Conservation (phyloP, 1,140 invertebrate species). For the Cydia splendana region DNA sequence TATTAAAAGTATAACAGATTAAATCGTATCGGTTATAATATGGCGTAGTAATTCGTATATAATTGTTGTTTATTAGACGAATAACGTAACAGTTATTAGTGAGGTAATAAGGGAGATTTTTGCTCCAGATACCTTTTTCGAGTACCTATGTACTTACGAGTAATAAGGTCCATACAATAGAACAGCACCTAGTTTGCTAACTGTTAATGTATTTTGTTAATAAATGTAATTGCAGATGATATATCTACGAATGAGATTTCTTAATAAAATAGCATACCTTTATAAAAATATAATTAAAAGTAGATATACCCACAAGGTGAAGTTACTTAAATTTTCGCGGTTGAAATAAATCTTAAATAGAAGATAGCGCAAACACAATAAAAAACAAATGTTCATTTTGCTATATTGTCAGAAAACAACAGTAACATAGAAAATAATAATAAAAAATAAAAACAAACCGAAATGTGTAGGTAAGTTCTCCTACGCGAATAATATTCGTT, state of each 20-base stretch:
- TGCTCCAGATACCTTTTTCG: constrained; percentile 39
- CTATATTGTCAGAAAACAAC: too few species aligned
- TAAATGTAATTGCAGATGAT: neutral
- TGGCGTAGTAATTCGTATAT: constrained; percentile 13
- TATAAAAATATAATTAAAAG: too few species aligned
- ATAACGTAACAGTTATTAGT: constrained; percentile 37
- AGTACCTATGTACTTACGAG: neutral
- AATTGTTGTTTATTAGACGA: constrained; percentile 33
- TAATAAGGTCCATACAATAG: constrained; percentile 29
- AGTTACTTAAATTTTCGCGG: too few species aligned
- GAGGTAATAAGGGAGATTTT: constrained; percentile 44
- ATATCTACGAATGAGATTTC: neutral
- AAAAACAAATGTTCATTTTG: too few species aligned
- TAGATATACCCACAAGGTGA: too few species aligned
- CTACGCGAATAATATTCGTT: too few species aligned
- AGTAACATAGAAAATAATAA: too few species aligned
- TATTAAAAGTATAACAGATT: constrained; percentile 1
- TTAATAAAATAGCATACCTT: neutral
- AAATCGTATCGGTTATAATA: neutral
- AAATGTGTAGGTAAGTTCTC: too few species aligned
- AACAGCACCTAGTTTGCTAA: constrained; percentile 7
- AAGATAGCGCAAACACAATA: too few species aligned
- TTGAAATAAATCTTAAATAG: too few species aligned
- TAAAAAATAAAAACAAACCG: too few species aligned
- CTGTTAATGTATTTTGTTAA: neutral